phyloP scores from a whole-genome alignment of 92 coral and sea anemone species.

The Muricea muricata region DNA sequence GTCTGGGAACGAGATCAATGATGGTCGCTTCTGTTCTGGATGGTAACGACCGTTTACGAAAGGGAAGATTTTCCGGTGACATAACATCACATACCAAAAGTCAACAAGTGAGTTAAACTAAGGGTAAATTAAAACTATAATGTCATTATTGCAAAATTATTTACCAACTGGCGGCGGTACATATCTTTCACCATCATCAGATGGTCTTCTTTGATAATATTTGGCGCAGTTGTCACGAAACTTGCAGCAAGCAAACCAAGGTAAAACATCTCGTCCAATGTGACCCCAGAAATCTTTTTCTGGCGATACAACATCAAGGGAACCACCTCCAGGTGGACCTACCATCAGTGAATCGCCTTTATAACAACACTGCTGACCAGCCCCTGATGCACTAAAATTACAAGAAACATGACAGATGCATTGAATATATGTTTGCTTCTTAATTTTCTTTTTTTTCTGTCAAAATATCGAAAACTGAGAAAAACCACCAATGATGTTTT shows the following conservation, averaged over 20 bases:
- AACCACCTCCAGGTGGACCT: constrained; percentile 72
- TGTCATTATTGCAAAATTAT: background rate
- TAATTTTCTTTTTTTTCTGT: no score
- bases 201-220: constrained; percentile 50
- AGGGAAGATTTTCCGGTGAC: no score
- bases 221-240: constrained; percentile 20
- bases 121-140: no score
- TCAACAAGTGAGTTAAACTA: no score
- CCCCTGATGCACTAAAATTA: constrained; percentile 65
- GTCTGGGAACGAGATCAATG: no score
- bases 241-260: constrained; percentile 78
- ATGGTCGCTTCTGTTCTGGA: no score
- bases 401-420: background rate
- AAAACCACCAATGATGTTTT: no score
- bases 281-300: constrained; percentile 75
- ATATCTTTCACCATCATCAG: constrained; percentile 58
- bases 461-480: no score
- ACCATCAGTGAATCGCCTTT: constrained; percentile 68
- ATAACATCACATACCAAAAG: no score
- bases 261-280: constrained; percentile 72
- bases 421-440: no score
- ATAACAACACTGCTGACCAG: constrained; percentile 85
- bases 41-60: no score
- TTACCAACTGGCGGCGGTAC: constrained; percentile 61
- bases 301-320: constrained; percentile 68